Evolutionary conservation across 2,888 invertebrate genomes (phyloP).

Genomic region (Boloria euphrosyne): DNA sequence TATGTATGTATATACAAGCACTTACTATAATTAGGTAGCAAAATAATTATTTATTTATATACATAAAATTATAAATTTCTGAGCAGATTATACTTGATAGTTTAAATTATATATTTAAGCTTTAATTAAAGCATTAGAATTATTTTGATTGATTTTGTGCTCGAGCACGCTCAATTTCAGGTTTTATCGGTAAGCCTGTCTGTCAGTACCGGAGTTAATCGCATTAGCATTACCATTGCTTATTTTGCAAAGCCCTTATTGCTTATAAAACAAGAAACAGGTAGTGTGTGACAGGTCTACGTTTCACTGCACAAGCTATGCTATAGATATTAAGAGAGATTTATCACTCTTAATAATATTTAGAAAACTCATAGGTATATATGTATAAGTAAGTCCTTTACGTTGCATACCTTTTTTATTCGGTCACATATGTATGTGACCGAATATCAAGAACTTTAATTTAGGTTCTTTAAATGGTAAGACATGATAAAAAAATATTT

Average conservation of each 20-base stretch:
- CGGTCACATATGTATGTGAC: no score
- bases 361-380: no score
- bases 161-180: constrained; percentile 17
- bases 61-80: no score
- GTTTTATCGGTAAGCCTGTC: constrained; percentile 26
- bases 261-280: constrained; percentile 34
- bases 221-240: constrained; percentile 31
- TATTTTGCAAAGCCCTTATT: constrained; percentile 33
- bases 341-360: neutral
- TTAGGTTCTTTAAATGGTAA: no score
- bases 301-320: neutral
- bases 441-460: no score
- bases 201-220: constrained; percentile 27
- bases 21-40: no score
- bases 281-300: constrained; percentile 5
- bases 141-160: constrained; percentile 32
- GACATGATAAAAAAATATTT: no score
- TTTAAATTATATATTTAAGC: constrained; percentile 6
- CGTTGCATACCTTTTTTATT: no score
- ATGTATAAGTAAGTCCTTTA: no score
- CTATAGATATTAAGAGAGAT: neutral
- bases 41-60: no score
- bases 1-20: no score
- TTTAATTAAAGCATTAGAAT: constrained; percentile 26
- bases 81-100: neutral